Evolutionary conservation across 2,888 invertebrate genomes (phyloP), one percentile per base, ranked within the genome.

Genomic region (Lasioglossum lativentre): DNA sequence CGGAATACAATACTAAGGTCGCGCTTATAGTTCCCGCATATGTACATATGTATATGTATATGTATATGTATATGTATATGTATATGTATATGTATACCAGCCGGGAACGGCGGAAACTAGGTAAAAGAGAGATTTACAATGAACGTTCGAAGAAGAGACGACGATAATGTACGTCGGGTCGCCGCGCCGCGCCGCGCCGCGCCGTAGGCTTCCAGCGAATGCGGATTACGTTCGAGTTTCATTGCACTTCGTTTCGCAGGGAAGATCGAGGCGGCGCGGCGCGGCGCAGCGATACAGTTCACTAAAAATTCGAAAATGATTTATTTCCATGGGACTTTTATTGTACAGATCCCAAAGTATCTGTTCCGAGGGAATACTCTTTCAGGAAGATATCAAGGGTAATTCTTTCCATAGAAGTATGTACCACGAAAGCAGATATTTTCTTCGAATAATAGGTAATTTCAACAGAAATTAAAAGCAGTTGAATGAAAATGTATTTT

Each of bases 101-200:
- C 23, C 23, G 23, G 8, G 52, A 23, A 52, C 52, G 23, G 56
- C n/a, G 45, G 75, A 30, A 42, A 52, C n/a, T 70, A 68, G 27
- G 52, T 19, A 27, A 27, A 74, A 74, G 38, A 74, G 59, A 40
- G 72, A 71, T 12, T 19, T 40, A 38, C 38, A 70, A 56, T 47
- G 63, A 75, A 75, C 63, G 42, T 38, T 27, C 27, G 75, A 30
- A 75, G n/a, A 40, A 45, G n/a, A 75, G 63, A 79, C 19, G 63
- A 45, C 42, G 70, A 76, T 76, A 83, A 83, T 76, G 56, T 52
- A 47, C 47, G 56, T 45, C 76, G 75, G 73, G 68, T 82, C 52
- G 73, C 82, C n/a, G n/a, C n/a, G n/a, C n/a, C n/a, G n/a, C n/a
- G n/a, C n/a, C n/a, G n/a, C n/a, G n/a, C n/a, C n/a, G n/a, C n/a